phyloP scores from a whole-genome alignment of 2,888 invertebrate genomes.

The Yponomeuta cagnagella region DNA sequence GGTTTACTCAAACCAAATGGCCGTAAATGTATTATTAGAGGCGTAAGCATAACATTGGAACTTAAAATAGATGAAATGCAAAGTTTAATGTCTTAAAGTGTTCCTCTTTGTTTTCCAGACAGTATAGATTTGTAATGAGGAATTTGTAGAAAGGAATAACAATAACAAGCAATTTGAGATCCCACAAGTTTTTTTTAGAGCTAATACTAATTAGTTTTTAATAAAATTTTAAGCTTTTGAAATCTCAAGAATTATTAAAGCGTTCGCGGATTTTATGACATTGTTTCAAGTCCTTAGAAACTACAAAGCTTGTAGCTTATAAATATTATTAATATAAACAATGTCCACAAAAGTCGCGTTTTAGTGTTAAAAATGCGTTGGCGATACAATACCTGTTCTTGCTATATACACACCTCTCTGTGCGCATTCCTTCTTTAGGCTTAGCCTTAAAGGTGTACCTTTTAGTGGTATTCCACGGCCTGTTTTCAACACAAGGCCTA shows the following conservation, averaged over 20 bases:
- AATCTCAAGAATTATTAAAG: conserved; percentile 17
- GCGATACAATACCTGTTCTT: conserved; percentile 77
- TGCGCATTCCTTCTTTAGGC: conserved; percentile 94
- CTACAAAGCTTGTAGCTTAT: too few species aligned
- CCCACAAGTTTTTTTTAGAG: conserved; percentile 1
- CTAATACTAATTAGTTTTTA: neutral
- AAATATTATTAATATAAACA: conserved; percentile 28
- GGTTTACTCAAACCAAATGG: conserved; percentile 28
- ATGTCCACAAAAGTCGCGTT: conserved; percentile 44
- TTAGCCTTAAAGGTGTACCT: conserved; percentile 90
- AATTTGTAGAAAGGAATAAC: too few species aligned
- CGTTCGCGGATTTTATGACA: conserved; percentile 18
- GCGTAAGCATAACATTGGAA: conserved; percentile 50
- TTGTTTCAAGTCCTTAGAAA: neutral
- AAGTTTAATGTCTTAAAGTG: conserved; percentile 35
- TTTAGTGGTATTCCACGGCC: conserved; percentile 86
- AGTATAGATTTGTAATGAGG: neutral
- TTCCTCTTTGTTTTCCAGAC: conserved; percentile 9
- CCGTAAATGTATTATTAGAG: conserved; percentile 51
- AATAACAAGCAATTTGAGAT: conserved; percentile 11
- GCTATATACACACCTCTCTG: conserved; percentile 90
- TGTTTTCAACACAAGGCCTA: conserved; percentile 89
- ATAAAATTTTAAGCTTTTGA: neutral
- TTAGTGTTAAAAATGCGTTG: conserved; percentile 76
- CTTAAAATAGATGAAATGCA: conserved; percentile 46